Evolutionary conservation across 2,113 vertebrate genomes (phyloP).

Genomic region (Brienomyrus longianalis): DNA sequence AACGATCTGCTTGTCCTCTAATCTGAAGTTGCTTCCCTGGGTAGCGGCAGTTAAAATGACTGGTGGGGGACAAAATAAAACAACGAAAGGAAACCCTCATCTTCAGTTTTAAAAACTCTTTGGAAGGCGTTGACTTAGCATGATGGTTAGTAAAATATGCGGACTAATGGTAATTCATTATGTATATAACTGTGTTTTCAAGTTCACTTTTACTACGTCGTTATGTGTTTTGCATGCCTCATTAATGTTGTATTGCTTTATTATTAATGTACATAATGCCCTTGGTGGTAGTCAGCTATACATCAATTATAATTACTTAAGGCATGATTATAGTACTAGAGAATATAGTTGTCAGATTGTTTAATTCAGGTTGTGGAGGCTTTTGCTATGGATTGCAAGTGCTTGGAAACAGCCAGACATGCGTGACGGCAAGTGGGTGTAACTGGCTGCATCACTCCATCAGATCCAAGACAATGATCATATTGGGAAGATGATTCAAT

Average conservation of each 20-base stretch:
- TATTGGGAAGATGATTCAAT: not conserved
- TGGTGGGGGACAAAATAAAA: not conserved
- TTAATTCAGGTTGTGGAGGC: not conserved
- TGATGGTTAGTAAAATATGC: not conserved
- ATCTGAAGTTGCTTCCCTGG: not conserved
- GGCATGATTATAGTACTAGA: not conserved
- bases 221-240: not conserved
- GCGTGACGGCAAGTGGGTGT: not conserved
- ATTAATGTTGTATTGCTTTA: not conserved
- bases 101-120: not conserved
- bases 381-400: not conserved
- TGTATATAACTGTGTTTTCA: not conserved
- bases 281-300: not conserved
- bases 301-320: conserved; percentile 6
- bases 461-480: not conserved
- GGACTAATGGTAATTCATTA: not conserved
- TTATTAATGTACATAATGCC: not conserved
- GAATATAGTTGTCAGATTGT: not conserved
- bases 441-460: not conserved
- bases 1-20: not conserved
- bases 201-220: not conserved
- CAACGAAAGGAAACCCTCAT: not conserved
- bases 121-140: not conserved
- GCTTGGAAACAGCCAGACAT: not conserved
- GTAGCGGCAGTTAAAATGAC: not conserved